Percentiles rank a stretch among this genome's conserved stretches.
Conservation (phyloP, 2,113 vertebrate genomes). For the Cyanoramphus novaezelandiae region DNA sequence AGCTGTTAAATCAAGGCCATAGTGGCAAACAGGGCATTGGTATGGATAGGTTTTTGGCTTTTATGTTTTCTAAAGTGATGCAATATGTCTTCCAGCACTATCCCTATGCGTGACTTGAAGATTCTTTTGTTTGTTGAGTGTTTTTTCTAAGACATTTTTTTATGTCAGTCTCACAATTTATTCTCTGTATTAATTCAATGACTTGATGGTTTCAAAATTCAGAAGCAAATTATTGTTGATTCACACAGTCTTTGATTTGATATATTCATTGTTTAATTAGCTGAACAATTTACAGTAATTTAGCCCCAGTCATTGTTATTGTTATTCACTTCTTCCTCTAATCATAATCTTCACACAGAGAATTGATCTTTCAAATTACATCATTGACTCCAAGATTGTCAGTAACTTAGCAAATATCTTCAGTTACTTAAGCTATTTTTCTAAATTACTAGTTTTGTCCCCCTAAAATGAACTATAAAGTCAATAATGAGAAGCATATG, state of each 20-base stretch:
- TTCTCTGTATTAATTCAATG: not conserved
- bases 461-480: not conserved
- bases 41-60: not conserved
- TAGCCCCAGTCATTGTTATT: not conserved
- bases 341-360: not conserved
- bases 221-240: not conserved
- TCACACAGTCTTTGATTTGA: not conserved
- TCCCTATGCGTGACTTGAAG: not conserved
- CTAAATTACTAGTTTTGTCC: not conserved
- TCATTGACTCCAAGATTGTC: not conserved
- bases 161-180: not conserved
- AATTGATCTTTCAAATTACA: not conserved
- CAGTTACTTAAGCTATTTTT: not conserved
- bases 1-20: not conserved
- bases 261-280: constrained; percentile 34
- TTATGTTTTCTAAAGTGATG: not conserved
- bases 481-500: not conserved
- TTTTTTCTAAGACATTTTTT: not conserved
- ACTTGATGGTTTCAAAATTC: constrained; percentile 8
- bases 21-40: not conserved
- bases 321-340: not conserved
- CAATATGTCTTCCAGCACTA: not conserved
- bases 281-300: not conserved
- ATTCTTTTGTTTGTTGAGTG: not conserved
- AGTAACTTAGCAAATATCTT: not conserved